Base-by-base conservation (phyloP, 1,140 invertebrate species). In the Lethrus apterus region DNA sequence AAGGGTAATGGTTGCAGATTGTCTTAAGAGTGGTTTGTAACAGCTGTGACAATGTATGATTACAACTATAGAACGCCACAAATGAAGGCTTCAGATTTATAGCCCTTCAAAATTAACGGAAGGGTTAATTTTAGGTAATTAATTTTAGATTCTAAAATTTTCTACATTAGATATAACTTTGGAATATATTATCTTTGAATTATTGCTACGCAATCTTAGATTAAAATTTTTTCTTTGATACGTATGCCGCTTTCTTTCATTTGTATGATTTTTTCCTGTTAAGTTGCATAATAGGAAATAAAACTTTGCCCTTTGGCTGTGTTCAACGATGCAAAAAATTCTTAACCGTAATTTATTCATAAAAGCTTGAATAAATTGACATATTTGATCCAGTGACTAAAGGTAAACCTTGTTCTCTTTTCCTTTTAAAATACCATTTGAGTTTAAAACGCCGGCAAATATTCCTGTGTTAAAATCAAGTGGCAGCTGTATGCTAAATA, bases 351-450 rank as follows among this genome's bases (percentile, higher is more conserved):
- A 56, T 53, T 50, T 56, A 53, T 56, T 53, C 50, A 42, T 48
- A 50, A 54, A 56, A 56, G 40, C 51, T 48, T 50, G 48, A 56
- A 56, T 56, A 56, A 50, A 56, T 54, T 54, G 50, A 44, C 50
- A 46, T 52, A 52, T 49, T 52, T 49, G 50, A 51, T 51, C 50
- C 41, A 46, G 29, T 38, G 24, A 40, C 19, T 15, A 45, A 41
- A 26, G 34, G 49, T 45, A 55, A 55, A 45, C 38, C 46, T 54
- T 50, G 45, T 50, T 44, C 51, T 17, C 46, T 47, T 34, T 44
- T 33, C 35, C 49, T 42, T 17, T n/a, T 5, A 38, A 21, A 38
- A 38, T 38, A 23, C 35, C 24, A n/a, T n/a, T n/a, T n/a, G n/a
- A n/a, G 42, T 48, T 55, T 47, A 47, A 55, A 50, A 55, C 35